Evolutionary conservation across 2,797 vertebrate genomes (phyloP).

Genomic region (Heterohyrax brucei): DNA sequence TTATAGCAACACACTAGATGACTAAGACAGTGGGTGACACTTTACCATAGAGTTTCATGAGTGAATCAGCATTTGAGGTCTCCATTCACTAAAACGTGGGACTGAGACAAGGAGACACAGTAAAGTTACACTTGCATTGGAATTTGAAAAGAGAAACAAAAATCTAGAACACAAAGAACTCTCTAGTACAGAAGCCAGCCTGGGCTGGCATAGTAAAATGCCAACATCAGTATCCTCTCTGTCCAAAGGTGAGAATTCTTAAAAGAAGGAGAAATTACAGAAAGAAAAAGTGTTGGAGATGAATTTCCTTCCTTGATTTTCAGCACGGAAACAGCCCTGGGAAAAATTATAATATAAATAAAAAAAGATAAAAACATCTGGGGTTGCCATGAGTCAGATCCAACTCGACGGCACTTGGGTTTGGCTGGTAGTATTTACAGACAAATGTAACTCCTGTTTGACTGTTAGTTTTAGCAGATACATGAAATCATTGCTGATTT

Average conservation of each 20-base stretch:
- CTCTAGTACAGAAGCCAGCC: not conserved
- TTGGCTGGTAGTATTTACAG: not conserved
- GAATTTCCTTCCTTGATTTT: not conserved
- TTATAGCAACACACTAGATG: too few species aligned
- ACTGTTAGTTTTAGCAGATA: not conserved
- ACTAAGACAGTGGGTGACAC: not conserved
- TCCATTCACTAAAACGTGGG: not conserved
- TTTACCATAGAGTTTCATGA: not conserved
- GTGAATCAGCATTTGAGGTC: not conserved
- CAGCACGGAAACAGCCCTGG: not conserved
- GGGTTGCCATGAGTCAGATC: too few species aligned
- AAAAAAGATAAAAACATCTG: not conserved
- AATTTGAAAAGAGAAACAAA: constrained; percentile 26
- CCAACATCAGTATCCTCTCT: not conserved
- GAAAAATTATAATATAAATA: not conserved
- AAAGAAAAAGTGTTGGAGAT: not conserved
- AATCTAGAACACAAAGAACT: not conserved
- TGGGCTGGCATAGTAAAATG: not conserved
- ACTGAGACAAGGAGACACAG: not conserved
- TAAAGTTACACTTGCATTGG: not conserved
- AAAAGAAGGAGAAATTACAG: not conserved
- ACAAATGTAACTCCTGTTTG: not conserved
- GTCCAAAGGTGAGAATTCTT: not conserved
- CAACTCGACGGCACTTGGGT: too few species aligned
- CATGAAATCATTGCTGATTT: constrained; percentile 29